Evolutionary conservation across 2,113 vertebrate genomes (phyloP).

Genomic region (Aviceda subcristata): DNA sequence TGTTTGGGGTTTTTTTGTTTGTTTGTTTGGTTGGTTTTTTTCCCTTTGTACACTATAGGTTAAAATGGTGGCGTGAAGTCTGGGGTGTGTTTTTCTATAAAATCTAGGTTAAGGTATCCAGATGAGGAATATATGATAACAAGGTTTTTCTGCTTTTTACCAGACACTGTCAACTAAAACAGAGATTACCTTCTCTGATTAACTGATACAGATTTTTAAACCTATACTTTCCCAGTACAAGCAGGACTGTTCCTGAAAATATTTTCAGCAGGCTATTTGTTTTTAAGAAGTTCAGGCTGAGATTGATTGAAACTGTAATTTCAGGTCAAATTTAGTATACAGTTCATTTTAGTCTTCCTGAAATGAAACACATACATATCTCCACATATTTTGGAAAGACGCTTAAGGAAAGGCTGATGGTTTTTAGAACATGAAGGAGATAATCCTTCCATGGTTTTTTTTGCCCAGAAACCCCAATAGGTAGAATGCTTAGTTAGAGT

Average conservation of each 20-base stretch:
- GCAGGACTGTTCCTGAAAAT: background rate
- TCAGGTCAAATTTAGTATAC: background rate
- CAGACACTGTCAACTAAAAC: background rate
- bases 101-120: background rate
- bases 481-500: background rate
- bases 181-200: background rate
- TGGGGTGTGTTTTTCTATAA: background rate
- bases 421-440: background rate
- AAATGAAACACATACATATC: background rate
- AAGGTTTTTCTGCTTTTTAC: background rate
- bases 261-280: background rate
- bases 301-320: background rate
- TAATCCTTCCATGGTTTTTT: background rate
- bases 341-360: background rate
- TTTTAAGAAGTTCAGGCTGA: background rate
- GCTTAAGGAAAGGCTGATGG: background rate
- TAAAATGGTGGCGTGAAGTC: background rate
- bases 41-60: rapidly evolving
- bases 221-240: background rate
- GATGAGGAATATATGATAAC: background rate
- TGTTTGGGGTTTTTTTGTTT: background rate
- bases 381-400: background rate
- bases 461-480: rapidly evolving
- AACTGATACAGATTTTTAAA: background rate
- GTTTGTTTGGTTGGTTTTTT: background rate